Evolutionary conservation across 1,140 invertebrate species (phyloP).

Genomic region (Meteorus sp.): DNA sequence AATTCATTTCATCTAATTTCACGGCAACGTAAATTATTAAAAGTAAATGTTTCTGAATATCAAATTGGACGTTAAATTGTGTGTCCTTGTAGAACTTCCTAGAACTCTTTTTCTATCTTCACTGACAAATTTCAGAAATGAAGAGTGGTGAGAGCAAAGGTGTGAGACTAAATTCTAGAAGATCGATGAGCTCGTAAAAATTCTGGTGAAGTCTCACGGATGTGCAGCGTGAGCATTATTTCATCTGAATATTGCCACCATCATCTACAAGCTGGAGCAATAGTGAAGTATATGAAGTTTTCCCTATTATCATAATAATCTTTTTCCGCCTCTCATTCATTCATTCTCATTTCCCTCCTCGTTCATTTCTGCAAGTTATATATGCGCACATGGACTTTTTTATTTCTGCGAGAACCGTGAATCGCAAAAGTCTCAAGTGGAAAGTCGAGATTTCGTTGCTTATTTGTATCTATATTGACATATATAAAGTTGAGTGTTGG

Average conservation of each 20-base stretch:
- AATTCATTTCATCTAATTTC: too few species aligned
- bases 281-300: too few species aligned
- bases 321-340: not conserved
- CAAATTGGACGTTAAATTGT: too few species aligned
- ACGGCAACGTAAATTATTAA: too few species aligned
- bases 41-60: too few species aligned
- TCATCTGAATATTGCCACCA: not conserved
- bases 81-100: too few species aligned
- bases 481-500: too few species aligned
- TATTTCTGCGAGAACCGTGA: too few species aligned
- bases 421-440: not conserved
- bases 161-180: not conserved
- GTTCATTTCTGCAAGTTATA: too few species aligned
- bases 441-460: slow-evolving; percentile 1
- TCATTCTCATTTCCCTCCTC: not conserved
- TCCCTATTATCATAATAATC: too few species aligned
- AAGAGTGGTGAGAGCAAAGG: too few species aligned
- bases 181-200: slow-evolving; percentile 4
- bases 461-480: not conserved
- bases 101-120: not conserved
- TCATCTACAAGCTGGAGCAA: not conserved
- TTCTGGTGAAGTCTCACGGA: not conserved
- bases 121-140: not conserved
- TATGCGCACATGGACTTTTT: too few species aligned
- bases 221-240: not conserved